A percentile compares a stretch with the other conserved stretches of the same genome.
Conservation (phyloP, 2,797 vertebrate genomes). For the Notamacropus eugenii region DNA sequence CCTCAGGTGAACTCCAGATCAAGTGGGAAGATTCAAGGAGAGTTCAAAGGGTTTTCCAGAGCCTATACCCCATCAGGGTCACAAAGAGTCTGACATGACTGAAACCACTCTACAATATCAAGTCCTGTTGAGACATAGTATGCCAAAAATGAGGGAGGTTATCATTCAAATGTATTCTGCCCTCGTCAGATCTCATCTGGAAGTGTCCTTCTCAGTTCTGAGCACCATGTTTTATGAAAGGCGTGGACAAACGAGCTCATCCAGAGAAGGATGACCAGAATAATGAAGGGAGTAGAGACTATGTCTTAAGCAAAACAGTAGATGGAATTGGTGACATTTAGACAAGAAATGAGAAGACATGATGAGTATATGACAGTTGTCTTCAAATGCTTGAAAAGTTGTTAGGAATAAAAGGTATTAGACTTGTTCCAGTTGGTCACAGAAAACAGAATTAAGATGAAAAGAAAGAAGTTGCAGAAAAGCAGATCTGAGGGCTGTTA, state of each 20-base stretch:
- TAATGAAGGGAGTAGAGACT: neutral
- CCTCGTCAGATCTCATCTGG: neutral
- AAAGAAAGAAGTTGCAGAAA: neutral
- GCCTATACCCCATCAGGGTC: too few species aligned
- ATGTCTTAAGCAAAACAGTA: neutral
- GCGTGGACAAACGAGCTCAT: neutral
- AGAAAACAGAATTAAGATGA: neutral
- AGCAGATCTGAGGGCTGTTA: neutral
- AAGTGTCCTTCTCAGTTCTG: neutral
- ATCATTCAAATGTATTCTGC: neutral
- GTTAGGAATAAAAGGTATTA: neutral
- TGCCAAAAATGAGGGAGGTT: neutral
- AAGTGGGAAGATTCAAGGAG: too few species aligned
- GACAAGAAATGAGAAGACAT: neutral
- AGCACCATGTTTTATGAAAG: neutral
- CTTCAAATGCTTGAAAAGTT: neutral
- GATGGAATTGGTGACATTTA: neutral
- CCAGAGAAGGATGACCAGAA: neutral
- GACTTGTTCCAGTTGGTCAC: neutral
- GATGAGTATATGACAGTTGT: neutral
- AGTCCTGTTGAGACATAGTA: neutral
- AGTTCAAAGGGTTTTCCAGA: too few species aligned
- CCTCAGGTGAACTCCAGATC: too few species aligned
- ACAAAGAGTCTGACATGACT: neutral
- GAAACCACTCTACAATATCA: neutral